These are phyloP conservation scores for Silurus lanzhouensis DNA, from an alignment of 2,797 vertebrate species.

Conservation along the genomic window DNA sequence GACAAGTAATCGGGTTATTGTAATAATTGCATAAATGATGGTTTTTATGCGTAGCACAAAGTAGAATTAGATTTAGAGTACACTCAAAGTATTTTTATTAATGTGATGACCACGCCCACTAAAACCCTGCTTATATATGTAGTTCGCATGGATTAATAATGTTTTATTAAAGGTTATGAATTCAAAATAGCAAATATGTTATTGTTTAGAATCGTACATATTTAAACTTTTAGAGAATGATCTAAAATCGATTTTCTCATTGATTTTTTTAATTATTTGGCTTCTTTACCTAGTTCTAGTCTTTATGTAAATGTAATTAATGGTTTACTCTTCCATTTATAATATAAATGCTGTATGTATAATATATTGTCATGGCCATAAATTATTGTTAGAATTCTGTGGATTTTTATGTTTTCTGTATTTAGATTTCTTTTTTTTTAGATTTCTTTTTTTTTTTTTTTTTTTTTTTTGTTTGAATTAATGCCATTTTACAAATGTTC, in stretches of 20 bases:
- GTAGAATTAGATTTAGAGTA: neutral
- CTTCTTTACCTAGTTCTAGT: too few relatives aligned
- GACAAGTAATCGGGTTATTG: conserved; percentile 24
- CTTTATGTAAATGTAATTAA: too few relatives aligned
- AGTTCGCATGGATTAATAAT: neutral
- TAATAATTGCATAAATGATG: conserved; percentile 25
- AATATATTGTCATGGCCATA: neutral
- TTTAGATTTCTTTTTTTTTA: neutral
- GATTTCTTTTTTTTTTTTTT: too few relatives aligned
- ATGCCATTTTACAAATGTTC: too few relatives aligned
- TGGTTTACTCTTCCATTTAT: too few relatives aligned
- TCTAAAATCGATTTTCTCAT: neutral
- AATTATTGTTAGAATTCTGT: neutral
- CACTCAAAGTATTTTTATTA: neutral
- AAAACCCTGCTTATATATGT: neutral
- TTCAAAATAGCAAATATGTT: neutral
- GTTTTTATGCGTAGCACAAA: neutral
- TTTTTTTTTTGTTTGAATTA: too few relatives aligned
- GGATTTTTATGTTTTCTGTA: neutral
- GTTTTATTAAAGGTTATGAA: neutral
- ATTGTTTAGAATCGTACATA: neutral
- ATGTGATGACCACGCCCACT: neutral
- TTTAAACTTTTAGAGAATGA: neutral
- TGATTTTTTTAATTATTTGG: neutral
- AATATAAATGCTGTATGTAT: too few relatives aligned